Base-by-base conservation (phyloP, 2,888 invertebrate species). In the Agriopis leucophaearia region DNA sequence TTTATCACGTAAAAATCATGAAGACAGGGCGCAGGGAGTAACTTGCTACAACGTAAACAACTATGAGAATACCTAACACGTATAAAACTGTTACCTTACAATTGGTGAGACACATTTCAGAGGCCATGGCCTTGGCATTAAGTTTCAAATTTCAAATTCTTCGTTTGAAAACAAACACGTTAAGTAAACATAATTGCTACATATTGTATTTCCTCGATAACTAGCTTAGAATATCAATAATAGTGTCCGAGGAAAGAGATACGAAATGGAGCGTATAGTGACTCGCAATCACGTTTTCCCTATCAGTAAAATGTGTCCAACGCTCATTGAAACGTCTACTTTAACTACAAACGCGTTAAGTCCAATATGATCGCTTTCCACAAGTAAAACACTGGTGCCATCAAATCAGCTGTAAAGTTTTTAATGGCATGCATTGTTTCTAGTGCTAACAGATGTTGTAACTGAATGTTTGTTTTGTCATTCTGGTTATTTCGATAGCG, bases 391-490 rank as follows among this genome's bases (percentile, higher is more conserved):
- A 69, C 44, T 18, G 58, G 48, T 59, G 50, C 63, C 64, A 70
- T 73, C 63, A 63, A 65, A 67, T 56, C 62, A 62, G 61, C 45
- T 64, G 62, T 72, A 68, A 74, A 72, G 27, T 67, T 64, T 65
- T 66, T 74, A 72, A 72, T 74, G 57, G 64, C 67, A 12, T 47
- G 57, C 67, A 75, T 72, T 73, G 72, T 73, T 73, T 67, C 64
- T 59, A 68, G 50, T 68, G 64, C 60, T 65, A 68, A 64, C 72
- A 72, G 71, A 71, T 71, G 68, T 68, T 69, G 71, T 72, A 70
- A 66, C 63, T 48, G 50, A 62, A 70, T 66, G 57, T 71, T 69
- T 73, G 64, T 68, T 69, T 70, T 72, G 74, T 70, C 66, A 58
- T 40, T 48, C 55, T 45, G 52, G 18, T 10, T 60, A 67, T 63